phyloP scores from a whole-genome alignment of 2,113 vertebrate genomes.

The Aptenodytes patagonicus region DNA sequence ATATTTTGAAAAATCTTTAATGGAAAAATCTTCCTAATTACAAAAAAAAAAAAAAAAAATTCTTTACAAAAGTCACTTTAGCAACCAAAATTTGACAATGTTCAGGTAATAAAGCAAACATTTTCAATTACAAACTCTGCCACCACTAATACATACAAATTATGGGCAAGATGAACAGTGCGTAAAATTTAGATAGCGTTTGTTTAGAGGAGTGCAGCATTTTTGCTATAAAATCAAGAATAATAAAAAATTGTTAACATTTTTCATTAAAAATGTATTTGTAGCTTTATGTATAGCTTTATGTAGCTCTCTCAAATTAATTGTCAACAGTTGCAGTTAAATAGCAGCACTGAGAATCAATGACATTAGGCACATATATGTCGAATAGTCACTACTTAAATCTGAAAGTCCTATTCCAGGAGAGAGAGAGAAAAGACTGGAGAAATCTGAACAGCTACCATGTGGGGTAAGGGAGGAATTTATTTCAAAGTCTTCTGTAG shows the following conservation, averaged over 20 bases:
- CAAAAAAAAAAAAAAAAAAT: not conserved
- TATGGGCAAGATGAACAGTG: not conserved
- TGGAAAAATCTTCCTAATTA: not conserved
- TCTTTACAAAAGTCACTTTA: not conserved
- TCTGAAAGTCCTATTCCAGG: not conserved
- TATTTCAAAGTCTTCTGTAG: not conserved
- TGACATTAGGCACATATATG: not conserved
- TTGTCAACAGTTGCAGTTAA: not conserved
- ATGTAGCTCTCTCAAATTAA: not conserved
- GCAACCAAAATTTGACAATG: not conserved
- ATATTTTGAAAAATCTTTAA: not conserved
- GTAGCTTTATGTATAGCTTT: not conserved
- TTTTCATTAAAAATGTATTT: not conserved
- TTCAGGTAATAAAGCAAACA: not conserved
- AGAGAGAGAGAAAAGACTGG: not conserved
- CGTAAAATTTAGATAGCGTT: fast-evolving
- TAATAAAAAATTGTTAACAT: not conserved
- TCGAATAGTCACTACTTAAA: not conserved
- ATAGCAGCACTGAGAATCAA: not conserved
- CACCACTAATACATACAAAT: not conserved
- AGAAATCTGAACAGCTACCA: not conserved
- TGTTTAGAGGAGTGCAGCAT: fast-evolving
- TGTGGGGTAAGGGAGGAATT: not conserved
- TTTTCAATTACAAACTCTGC: not conserved
- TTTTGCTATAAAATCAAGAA: not conserved